Evolutionary conservation across 2,113 vertebrate species (phyloP), one percentile per base, ranked within the genome.

Genomic region (Mirounga angustirostris): DNA sequence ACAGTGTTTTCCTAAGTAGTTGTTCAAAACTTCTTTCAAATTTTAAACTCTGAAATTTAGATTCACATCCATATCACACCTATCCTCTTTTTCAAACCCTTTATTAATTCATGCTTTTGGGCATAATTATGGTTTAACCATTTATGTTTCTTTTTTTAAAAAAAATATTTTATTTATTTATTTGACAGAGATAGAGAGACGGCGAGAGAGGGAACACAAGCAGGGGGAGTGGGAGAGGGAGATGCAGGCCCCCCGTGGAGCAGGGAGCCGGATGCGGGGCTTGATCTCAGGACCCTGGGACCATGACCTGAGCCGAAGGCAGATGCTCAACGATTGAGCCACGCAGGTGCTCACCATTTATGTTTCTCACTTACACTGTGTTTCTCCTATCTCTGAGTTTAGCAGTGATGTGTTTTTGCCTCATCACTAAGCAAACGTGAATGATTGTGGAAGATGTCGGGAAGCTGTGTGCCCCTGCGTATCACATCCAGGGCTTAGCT

Each of bases 381-480:
- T 50, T 73, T 61, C 56, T 50, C 2, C 1, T 22, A 1, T 54
- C 59, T 83, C 46, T 52, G 52, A 79, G 33, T 59, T 59, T 3
- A 24, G 40, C 7, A 74, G 2, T 8, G 22, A 15, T 21, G 11
- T n/a, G 22, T 76, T 50, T 71, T 91, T 40, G 0, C 33, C 2
- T 40, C 0, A 1, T 46, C 4, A 13, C 28, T 9, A 16, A 16
- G 19, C 0, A 19, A 12, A 6, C 2, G 8, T 14, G 61, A 19
- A 19, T 8, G 33, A 15, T 2, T 10, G 12, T 28, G 40, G 33
- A 59, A 36, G 33, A 24, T 18, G 7, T 58, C 46, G 13, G 67
- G 7, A 18, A 12, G 52, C 0, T 3, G 9, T 3, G 0, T 19
- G 26, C 0, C 9, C 21, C 26, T 1, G 5, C 8, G 4, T 92